Base-by-base conservation (phyloP, 1,140 invertebrate genomes). In the Spodoptera litura region DNA sequence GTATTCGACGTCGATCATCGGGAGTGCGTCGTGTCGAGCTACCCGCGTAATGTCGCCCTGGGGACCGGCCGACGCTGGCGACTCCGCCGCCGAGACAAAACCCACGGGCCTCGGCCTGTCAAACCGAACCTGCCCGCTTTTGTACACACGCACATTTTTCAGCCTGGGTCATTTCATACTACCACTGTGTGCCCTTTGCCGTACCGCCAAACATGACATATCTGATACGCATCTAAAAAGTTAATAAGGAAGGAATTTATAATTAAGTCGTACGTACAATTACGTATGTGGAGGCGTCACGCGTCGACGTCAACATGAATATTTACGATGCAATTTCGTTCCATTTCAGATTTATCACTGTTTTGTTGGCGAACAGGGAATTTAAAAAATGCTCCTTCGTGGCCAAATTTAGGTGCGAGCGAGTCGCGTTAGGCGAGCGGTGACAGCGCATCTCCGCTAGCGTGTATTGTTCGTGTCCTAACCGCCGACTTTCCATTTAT, bases 401-500 rank as follows among this genome's bases (percentile, higher is more conserved):
- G 90, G 86, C 73, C 83, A 81, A 88, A 90, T 92, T 91, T 87
- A 83, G 87, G 84, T 83, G 78, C 80, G 81, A 73, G 78, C 58
- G 74, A 62, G 31, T 77, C 58, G 77, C 35, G 73, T 75, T 75
- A 72, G 72, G 70, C 78, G 83, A 81, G 85, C 84, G 88, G 86
- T 93, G 93, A 94, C 91, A 93, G 88, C 91, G 87, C 90, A 91
- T 93, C 91, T 92, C 88, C 73, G 85, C 81, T 87, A 77, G 87
- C 88, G 86, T 86, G 89, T 91, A 92, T 93, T 93, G 92, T 93
- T 92, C 90, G 83, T 89, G 87, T 93, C 89, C 91, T 93, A 93
- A 91, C 93, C 90, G 88, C 87, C 90, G 92, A 94, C 93, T 94
- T 94, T 93, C 92, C 93, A 94, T 94, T 94, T 93, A 93, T 94